Conservation (phyloP, 2,113 vertebrate species). For the Arizona elegans region DNA sequence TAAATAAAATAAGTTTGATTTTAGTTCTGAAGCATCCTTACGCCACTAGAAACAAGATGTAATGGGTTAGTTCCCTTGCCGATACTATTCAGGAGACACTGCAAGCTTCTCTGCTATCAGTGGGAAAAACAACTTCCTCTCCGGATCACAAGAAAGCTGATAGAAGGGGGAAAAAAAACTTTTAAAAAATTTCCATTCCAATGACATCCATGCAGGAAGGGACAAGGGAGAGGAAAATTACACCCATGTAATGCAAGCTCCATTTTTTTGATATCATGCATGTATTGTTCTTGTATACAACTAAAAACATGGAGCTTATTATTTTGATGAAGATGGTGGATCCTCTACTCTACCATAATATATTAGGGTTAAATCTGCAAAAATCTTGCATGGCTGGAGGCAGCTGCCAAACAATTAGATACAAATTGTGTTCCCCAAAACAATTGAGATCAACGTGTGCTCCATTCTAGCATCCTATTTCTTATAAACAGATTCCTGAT, state of each 20-base stretch:
- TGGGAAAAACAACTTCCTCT: not conserved
- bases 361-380: not conserved
- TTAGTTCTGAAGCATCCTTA: not conserved
- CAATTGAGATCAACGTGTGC: not conserved
- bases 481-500: not conserved
- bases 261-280: not conserved
- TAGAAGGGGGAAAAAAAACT: not conserved
- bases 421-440: not conserved
- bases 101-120: not conserved
- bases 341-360: not conserved
- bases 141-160: not conserved
- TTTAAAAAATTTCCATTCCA: not conserved
- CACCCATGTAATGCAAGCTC: not conserved
- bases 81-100: not conserved
- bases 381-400: not conserved
- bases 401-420: not conserved
- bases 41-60: not conserved
- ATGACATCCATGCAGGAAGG: not conserved
- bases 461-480: not conserved
- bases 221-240: not conserved
- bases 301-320: not conserved
- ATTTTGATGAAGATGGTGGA: not conserved
- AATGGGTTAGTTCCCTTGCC: not conserved
- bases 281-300: not conserved
- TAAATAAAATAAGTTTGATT: not conserved